phyloP scores from a whole-genome alignment of 1,140 invertebrate genomes.

The Carposina sasakii region DNA sequence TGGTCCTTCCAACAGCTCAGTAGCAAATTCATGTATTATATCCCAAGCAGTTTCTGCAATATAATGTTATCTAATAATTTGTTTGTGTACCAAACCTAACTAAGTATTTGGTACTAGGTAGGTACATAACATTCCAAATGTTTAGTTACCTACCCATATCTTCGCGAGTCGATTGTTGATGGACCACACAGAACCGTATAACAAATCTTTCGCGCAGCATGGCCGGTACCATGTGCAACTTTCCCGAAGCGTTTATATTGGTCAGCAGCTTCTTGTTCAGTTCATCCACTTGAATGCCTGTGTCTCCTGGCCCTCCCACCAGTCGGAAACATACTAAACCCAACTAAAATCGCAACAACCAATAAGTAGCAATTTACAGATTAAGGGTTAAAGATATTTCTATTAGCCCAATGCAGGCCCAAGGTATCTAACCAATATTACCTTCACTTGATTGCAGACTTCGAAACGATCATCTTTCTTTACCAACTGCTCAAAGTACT shows the following conservation, averaged over 20 bases:
- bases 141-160: constrained; percentile 82
- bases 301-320: constrained; percentile 82
- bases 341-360: constrained; percentile 70
- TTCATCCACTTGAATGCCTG: constrained; percentile 68
- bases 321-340: constrained; percentile 90
- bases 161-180: constrained; percentile 89
- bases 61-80: no score
- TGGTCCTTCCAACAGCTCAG: constrained; percentile 82
- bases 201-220: constrained; percentile 91
- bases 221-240: constrained; percentile 98
- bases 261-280: constrained; percentile 96
- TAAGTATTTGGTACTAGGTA: constrained; percentile 6
- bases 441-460: constrained; percentile 96
- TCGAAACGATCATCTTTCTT: constrained; percentile 92
- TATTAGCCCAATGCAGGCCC: background rate
- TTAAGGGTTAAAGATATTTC: background rate
- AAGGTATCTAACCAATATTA: constrained; percentile 68
- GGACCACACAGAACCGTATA: constrained; percentile 96
- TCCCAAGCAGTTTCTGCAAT: constrained; percentile 90
- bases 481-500: constrained; percentile 91
- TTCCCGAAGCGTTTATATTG: constrained; percentile 95
- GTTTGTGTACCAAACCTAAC: no score
- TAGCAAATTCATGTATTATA: constrained; percentile 88
- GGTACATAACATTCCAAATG: constrained; percentile 5
- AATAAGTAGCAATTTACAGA: background rate